Conservation (phyloP, 2,888 invertebrate genomes). For the Hydrotaea cyrtoneurina region DNA sequence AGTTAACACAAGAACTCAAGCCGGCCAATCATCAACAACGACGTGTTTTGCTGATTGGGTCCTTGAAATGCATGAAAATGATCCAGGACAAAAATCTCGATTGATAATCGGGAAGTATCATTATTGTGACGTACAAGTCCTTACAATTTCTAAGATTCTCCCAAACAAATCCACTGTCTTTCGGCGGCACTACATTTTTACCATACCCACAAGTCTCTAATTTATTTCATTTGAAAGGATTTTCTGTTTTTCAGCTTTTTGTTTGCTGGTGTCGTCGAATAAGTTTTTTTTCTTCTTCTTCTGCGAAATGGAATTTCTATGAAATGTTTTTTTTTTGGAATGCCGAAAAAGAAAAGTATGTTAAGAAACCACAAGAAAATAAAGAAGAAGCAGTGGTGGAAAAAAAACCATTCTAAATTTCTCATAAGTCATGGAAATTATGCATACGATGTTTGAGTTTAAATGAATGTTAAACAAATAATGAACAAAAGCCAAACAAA, state of each 20-base stretch:
- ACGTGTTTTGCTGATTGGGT: too few species aligned
- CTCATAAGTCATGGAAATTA: slow-evolving; percentile 56
- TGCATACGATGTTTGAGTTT: slow-evolving; percentile 33
- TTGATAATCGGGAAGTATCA: too few species aligned
- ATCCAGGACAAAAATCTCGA: too few species aligned
- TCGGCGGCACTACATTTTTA: background rate
- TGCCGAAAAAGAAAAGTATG: background rate
- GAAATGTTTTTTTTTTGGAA: slow-evolving; percentile 4
- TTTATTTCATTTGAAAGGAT: slow-evolving; percentile 16
- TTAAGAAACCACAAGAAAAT: background rate
- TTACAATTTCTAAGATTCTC: background rate
- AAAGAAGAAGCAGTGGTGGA: background rate
- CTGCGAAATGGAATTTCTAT: background rate
- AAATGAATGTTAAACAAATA: slow-evolving; percentile 19
- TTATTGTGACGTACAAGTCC: background rate
- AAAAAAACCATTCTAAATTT: slow-evolving; percentile 72
- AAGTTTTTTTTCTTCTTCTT: background rate
- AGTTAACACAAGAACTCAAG: too few species aligned
- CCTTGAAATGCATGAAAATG: too few species aligned
- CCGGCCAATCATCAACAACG: too few species aligned
- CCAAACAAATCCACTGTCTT: background rate
- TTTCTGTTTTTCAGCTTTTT: background rate
- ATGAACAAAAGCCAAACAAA: slow-evolving; percentile 3
- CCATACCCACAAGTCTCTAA: background rate
- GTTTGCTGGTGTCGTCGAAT: background rate